Conservation (phyloP, 2,888 invertebrate species). For the Heteromurus nitidus region DNA sequence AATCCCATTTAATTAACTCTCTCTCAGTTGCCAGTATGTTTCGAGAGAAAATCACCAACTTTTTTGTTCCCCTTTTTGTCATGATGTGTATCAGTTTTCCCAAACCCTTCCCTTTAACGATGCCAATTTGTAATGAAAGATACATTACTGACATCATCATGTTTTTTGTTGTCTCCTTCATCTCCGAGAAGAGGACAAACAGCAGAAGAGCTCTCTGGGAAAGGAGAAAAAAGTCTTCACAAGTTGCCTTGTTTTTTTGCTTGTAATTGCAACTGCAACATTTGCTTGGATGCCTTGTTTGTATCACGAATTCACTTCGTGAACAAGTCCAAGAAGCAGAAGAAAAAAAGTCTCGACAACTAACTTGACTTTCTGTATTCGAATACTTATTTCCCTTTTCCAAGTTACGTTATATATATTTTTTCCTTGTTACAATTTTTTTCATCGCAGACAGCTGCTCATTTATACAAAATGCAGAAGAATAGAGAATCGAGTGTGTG, state of each 20-base stretch:
- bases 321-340: too few species aligned
- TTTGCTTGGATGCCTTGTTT: slow-evolving; percentile 28
- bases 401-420: too few species aligned
- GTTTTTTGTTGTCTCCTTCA: slow-evolving; percentile 19
- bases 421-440: slow-evolving; percentile 40
- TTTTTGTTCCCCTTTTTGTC: too few species aligned
- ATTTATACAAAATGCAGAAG: slow-evolving; percentile 39
- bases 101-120: not conserved
- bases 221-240: slow-evolving; percentile 39
- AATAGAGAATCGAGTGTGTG: too few species aligned
- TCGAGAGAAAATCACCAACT: too few species aligned
- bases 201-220: too few species aligned
- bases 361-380: not conserved
- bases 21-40: too few species aligned
- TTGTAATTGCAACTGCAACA: slow-evolving; percentile 49
- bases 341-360: not conserved
- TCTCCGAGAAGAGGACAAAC: too few species aligned
- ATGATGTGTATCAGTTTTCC: too few species aligned
- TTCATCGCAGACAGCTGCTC: slow-evolving; percentile 50
- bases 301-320: slow-evolving; percentile 12
- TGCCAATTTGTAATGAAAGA: slow-evolving; percentile 48
- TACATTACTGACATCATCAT: slow-evolving; percentile 30
- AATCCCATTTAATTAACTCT: too few species aligned
- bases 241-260: slow-evolving; percentile 57
- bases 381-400: too few species aligned